Evolutionary conservation across 23 tunicate species (phyloP).

Genomic region (Phallusia fumigata): DNA sequence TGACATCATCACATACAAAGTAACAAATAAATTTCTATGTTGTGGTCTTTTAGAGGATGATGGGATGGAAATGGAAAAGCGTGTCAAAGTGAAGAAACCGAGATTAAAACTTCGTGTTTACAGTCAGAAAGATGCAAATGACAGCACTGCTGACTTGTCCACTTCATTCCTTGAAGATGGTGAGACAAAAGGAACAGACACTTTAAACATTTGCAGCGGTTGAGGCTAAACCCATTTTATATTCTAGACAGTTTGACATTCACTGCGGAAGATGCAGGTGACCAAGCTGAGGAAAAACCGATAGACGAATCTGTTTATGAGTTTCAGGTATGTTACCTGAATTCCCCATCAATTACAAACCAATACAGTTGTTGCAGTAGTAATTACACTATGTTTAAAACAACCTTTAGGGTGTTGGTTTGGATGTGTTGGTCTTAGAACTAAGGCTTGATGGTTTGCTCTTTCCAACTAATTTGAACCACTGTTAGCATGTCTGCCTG

Average conservation of each 20-base stretch:
- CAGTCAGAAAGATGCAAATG: constrained; percentile 76
- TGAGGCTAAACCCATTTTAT: not conserved
- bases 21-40: no score
- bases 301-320: constrained; percentile 96
- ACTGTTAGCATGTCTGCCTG: no score
- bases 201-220: no score
- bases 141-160: not conserved
- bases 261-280: constrained; percentile 22
- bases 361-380: no score
- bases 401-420: no score
- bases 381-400: no score
- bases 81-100: constrained; percentile 51
- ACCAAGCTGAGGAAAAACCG: constrained; percentile 30
- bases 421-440: no score
- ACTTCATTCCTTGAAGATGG: constrained; percentile 24
- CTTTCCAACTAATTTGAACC: no score
- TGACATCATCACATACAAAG: no score
- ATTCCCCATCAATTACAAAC: not conserved
- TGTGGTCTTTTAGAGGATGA: constrained; percentile 63
- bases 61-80: constrained; percentile 29
- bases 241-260: not conserved
- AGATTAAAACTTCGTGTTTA: constrained; percentile 82
- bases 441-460: no score
- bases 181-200: not conserved
- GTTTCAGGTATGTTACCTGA: constrained; percentile 63